Conservation (phyloP, 2,888 invertebrate species). For the Acholoe squamosa region DNA sequence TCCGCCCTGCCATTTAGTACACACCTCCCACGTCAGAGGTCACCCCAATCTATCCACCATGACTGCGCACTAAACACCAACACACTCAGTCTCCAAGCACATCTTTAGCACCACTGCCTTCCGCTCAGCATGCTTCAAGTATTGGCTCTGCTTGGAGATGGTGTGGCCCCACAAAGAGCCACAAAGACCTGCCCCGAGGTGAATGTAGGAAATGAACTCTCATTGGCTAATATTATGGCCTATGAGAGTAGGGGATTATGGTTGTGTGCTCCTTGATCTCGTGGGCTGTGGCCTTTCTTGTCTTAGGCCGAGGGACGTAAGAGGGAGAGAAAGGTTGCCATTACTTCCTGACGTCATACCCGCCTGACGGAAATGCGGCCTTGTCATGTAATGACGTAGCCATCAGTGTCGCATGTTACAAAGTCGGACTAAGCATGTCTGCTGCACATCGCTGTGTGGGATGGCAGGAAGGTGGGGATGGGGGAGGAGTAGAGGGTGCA, state of each 20-base stretch:
- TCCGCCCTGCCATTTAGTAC: slow-evolving; percentile 12
- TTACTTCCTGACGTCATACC: not conserved
- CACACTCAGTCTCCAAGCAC: too few relatives aligned
- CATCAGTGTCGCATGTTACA: not conserved
- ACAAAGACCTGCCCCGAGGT: not conserved
- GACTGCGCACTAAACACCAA: not conserved
- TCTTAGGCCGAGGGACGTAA: not conserved
- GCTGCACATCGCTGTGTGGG: not conserved
- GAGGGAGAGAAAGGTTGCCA: not conserved
- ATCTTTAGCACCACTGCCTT: too few relatives aligned
- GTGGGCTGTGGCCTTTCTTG: not conserved
- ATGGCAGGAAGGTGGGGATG: not conserved
- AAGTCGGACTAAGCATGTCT: not conserved
- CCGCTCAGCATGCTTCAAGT: too few relatives aligned
- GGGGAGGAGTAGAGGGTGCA: not conserved
- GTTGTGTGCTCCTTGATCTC: not conserved
- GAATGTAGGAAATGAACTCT: not conserved
- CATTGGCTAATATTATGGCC: not conserved
- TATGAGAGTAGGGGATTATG: not conserved
- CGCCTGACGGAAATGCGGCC: not conserved
- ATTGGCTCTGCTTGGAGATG: too few relatives aligned
- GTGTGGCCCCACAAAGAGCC: not conserved
- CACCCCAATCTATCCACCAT: not conserved
- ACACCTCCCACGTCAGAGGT: not conserved
- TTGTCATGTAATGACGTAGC: not conserved